phyloP scores from a whole-genome alignment of 2,797 vertebrate species.

The Rousettus madagascariensis region DNA sequence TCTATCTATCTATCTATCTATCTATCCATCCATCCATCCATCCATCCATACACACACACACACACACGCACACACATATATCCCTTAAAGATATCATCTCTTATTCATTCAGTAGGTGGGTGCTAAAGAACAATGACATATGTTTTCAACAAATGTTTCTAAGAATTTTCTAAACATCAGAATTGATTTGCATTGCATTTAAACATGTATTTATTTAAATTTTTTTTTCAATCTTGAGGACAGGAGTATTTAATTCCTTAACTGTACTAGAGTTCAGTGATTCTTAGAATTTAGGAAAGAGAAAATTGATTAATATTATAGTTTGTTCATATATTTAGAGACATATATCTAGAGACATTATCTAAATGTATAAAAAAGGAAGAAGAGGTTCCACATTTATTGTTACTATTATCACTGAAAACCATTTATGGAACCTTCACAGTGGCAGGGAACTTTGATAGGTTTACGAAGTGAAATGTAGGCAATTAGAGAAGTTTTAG shows the following conservation, averaged over 20 bases:
- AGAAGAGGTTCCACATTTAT: neutral
- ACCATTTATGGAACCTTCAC: neutral
- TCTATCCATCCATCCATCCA: too few species aligned
- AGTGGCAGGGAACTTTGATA: neutral
- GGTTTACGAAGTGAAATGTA: neutral
- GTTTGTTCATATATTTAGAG: conserved; percentile 15
- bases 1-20: too few species aligned
- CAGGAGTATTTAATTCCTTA: neutral
- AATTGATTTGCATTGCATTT: neutral
- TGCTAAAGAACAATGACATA: neutral
- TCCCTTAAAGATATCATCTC: neutral
- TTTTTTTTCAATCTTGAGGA: neutral
- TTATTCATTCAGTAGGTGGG: neutral
- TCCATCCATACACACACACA: too few species aligned
- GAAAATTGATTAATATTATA: neutral
- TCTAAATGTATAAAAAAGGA: neutral
- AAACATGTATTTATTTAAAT: neutral
- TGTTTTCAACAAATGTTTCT: neutral
- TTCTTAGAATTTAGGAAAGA: conserved; percentile 18
- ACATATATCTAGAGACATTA: neutral
- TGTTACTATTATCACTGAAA: neutral
- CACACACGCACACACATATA: neutral
- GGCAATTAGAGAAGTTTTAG: neutral
- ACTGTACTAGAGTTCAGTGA: neutral
- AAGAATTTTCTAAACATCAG: neutral